Base-by-base conservation (phyloP, 1,140 invertebrate species). In the Hypothenemus hampei region DNA sequence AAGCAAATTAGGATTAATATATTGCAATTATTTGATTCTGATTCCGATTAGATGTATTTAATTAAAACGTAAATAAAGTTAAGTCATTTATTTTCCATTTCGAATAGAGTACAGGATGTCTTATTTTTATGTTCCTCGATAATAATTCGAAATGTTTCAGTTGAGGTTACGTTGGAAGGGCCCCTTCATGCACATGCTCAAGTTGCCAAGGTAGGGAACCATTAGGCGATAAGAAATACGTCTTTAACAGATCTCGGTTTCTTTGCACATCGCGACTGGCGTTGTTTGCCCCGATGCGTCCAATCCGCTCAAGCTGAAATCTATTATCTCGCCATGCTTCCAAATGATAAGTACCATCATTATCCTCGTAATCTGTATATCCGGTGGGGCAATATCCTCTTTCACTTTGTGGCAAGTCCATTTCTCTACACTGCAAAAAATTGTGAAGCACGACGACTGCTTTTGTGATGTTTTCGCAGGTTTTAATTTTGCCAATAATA, bases 371-470 rank as follows among this genome's bases (percentile, higher is more conserved):
- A 37, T 29, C 24, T 6, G 24, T 29, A 29, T 6, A 29, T 29
- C 11, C 24, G 5, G 24, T 29, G 11, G 26, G 35, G 35, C 35
- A 37, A 16, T 37, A 37, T 16, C 19, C 49, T 68, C 59, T 45
- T 68, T 57, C 59, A 57, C 64, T 48, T 29, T 7, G 6, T 29
- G 26, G 26, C n/a, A 44, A 63, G 56, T 60, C 41, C 15, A 62
- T 61, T 46, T 69, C 65, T 46, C 61, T 49, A 41, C 57, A 22
- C 21, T 57, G 44, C 36, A 69, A 62, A 57, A 53, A 68, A 51
- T 69, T 70, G 52, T 69, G 69, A 22, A 70, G 47, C 19, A 68
- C 57, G 46, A 59, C 63, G 44, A 55, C 64, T 15, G 64, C 65
- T 41, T 64, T 64, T 5, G 62, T 54, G 19, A 68, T 69, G 20